Conservation (phyloP, 2,797 vertebrate species). For the Crenichthys baileyi region DNA sequence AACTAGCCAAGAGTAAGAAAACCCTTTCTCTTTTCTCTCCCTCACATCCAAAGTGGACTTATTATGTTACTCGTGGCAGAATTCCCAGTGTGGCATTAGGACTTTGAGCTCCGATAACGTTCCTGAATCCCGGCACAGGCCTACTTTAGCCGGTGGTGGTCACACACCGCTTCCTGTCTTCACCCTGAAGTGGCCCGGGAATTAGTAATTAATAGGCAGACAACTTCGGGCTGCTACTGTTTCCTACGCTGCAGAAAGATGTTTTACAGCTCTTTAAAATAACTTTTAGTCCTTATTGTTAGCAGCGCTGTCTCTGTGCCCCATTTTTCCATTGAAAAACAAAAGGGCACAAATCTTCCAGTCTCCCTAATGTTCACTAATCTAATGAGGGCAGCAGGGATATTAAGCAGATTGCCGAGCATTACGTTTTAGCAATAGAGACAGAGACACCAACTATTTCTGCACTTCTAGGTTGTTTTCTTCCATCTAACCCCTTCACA, state of each 20-base stretch:
- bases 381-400: slow-evolving; percentile 69
- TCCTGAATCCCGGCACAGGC: slow-evolving; percentile 70
- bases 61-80: slow-evolving; percentile 78
- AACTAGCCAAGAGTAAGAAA: slow-evolving; percentile 60
- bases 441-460: slow-evolving; percentile 65
- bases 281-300: slow-evolving; percentile 25
- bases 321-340: slow-evolving; percentile 61
- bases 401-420: slow-evolving; percentile 73
- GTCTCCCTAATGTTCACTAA: slow-evolving; percentile 73
- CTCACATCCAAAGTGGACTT: slow-evolving; percentile 76
- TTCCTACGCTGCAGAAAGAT: slow-evolving; percentile 56
- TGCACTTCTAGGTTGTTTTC: slow-evolving; percentile 61
- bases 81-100: slow-evolving; percentile 80
- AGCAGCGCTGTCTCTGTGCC: slow-evolving; percentile 29
- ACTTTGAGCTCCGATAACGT: slow-evolving; percentile 76
- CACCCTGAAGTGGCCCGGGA: slow-evolving; percentile 62
- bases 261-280: slow-evolving; percentile 24
- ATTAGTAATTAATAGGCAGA: slow-evolving; percentile 71
- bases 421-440: slow-evolving; percentile 67
- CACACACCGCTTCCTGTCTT: slow-evolving; percentile 69
- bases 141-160: slow-evolving; percentile 72
- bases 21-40: slow-evolving; percentile 42
- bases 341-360: slow-evolving; percentile 68
- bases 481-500: background rate
- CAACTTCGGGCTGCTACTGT: slow-evolving; percentile 64